Conservation (phyloP, 1,140 invertebrate species). For the Oryctes rhinoceros region DNA sequence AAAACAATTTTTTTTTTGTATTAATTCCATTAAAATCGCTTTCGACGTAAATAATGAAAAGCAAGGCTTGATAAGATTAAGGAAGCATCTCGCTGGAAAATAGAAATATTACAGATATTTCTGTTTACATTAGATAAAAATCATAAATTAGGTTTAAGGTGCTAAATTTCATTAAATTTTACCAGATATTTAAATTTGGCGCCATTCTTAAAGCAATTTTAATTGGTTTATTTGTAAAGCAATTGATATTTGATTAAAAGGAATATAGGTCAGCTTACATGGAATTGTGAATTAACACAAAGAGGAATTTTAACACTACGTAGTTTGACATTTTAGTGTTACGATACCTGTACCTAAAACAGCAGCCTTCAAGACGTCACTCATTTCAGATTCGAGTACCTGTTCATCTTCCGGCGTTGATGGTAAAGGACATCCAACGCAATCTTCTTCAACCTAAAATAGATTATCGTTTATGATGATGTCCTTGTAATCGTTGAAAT, state of each 20-base stretch:
- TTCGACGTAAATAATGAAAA: too few relatives aligned
- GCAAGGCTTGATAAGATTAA: too few relatives aligned
- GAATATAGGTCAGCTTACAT: neutral
- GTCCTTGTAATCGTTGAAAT: neutral
- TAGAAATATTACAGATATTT: too few relatives aligned
- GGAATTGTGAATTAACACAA: neutral
- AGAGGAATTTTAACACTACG: neutral
- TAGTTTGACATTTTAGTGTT: neutral
- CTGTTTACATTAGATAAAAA: too few relatives aligned
- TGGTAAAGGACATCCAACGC: constrained; percentile 81
- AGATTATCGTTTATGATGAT: neutral
- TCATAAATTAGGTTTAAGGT: too few relatives aligned
- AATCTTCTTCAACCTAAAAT: constrained; percentile 75
- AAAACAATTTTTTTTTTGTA: too few relatives aligned
- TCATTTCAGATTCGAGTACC: constrained; percentile 83
- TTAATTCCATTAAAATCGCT: too few relatives aligned
- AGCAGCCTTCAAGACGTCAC: constrained; percentile 82
- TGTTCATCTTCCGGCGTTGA: constrained; percentile 88
- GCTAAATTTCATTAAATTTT: neutral
- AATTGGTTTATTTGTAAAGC: neutral
- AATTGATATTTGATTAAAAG: neutral
- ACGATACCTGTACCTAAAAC: constrained; percentile 66
- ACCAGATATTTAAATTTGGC: neutral
- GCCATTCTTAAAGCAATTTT: neutral
- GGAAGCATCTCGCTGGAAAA: too few relatives aligned